A percentile compares a stretch with the other conserved stretches of the same genome.
phyloP scores from a whole-genome alignment of 1,140 invertebrate genomes.

The Drosophila ironensis region DNA sequence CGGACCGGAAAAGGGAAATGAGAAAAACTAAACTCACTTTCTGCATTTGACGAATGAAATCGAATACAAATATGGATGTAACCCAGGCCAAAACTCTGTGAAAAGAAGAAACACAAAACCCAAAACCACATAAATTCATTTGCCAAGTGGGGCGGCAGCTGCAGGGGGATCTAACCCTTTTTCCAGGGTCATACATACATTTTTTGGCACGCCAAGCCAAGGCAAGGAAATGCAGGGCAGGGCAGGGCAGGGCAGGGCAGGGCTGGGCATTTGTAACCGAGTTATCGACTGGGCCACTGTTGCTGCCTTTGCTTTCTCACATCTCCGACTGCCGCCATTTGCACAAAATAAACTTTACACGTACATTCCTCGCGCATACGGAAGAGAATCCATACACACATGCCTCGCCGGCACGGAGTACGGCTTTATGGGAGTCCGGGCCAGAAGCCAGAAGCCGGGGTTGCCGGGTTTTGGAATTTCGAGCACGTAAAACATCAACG shows the following conservation, averaged over 20 bases:
- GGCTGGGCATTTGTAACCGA: conserved; percentile 1
- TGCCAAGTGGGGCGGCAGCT: conserved; percentile 11
- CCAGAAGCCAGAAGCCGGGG: too few relatives aligned
- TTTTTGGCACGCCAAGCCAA: conserved; percentile 15
- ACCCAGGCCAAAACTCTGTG: neutral
- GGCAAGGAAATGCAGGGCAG: too few relatives aligned
- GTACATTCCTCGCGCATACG: conserved; percentile 43
- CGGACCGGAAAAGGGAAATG: conserved; percentile 37
- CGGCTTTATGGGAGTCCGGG: neutral
- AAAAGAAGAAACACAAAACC: conserved; percentile 36
- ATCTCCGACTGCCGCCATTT: conserved; percentile 44
- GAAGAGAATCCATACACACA: conserved; percentile 5
- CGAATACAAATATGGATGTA: conserved; percentile 47
- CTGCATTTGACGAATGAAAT: conserved; percentile 64
- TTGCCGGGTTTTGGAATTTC: conserved; percentile 54
- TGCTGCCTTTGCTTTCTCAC: conserved; percentile 19
- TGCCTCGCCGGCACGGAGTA: too few relatives aligned
- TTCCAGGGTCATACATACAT: conserved; percentile 42
- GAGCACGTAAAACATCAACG: conserved; percentile 76
- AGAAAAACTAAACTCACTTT: conserved; percentile 54
- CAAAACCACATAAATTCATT: conserved; percentile 71
- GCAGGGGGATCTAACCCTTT: conserved; percentile 45
- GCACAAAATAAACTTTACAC: conserved; percentile 69
- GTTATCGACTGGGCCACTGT: neutral
- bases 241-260: too few relatives aligned